phyloP scores from a whole-genome alignment of 2,888 invertebrate species.

The Caenorhabditis afra region DNA sequence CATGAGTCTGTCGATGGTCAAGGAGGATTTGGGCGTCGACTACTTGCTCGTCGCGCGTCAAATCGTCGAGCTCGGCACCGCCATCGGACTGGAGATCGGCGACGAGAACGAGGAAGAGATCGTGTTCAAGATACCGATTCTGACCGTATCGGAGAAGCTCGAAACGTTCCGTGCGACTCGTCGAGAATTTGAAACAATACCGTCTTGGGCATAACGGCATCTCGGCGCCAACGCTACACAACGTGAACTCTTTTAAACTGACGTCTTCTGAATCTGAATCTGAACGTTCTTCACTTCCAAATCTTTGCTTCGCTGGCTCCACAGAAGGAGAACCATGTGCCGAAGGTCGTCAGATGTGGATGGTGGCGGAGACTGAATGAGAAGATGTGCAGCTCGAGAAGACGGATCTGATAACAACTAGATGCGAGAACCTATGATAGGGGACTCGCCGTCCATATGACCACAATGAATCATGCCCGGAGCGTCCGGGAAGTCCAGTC shows the following conservation, averaged over 20 bases:
- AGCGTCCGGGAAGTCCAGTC: too few species aligned
- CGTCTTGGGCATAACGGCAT: slow-evolving; percentile 73
- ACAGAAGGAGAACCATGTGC: slow-evolving; percentile 67
- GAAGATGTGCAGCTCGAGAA: slow-evolving; percentile 25
- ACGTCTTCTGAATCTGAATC: not conserved
- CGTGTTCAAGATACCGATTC: slow-evolving; percentile 68
- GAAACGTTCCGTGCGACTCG: slow-evolving; percentile 67
- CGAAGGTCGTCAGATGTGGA: slow-evolving; percentile 45
- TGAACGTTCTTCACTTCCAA: slow-evolving; percentile 57
- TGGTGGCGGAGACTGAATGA: slow-evolving; percentile 23
- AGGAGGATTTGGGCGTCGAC: slow-evolving; percentile 24
- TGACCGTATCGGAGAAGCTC: slow-evolving; percentile 63
- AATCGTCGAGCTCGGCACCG: slow-evolving; percentile 38
- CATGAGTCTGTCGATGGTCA: slow-evolving; percentile 54
- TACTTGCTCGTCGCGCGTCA: slow-evolving; percentile 5
- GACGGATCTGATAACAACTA: too few species aligned
- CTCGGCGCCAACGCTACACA: slow-evolving; percentile 75
- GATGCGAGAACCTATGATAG: too few species aligned
- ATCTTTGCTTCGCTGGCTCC: slow-evolving; percentile 74
- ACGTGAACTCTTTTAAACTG: slow-evolving; percentile 60
- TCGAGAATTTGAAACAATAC: slow-evolving; percentile 55
- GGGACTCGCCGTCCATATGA: too few species aligned
- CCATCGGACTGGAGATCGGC: slow-evolving; percentile 37
- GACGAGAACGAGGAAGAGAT: slow-evolving; percentile 68
- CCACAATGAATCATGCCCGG: too few species aligned